These are phyloP conservation scores for Cavia porcellus DNA, from an alignment of 2,113 vertebrate species.

Conservation along the genomic window DNA sequence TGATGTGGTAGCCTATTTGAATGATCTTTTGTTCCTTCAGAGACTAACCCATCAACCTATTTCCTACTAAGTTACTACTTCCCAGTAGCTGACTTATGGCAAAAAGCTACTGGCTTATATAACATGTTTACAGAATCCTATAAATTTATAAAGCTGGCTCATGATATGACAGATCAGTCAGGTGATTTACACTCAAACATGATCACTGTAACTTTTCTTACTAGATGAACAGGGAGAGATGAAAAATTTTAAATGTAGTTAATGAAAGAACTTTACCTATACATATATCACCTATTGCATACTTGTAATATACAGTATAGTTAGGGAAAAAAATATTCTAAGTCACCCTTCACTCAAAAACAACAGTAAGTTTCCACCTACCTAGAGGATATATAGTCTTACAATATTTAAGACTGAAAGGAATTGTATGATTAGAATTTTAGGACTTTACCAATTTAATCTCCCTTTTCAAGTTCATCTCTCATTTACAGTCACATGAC, in stretches of 20 bases:
- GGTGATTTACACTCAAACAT: neutral
- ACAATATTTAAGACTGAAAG: neutral
- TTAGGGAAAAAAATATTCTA: neutral
- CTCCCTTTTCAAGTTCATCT: neutral
- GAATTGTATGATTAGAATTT: slow-evolving; percentile 15
- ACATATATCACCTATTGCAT: neutral
- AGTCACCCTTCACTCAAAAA: neutral
- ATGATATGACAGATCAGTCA: neutral
- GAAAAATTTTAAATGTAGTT: neutral
- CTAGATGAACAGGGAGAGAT: neutral
- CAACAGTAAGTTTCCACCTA: neutral
- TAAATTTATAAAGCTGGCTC: slow-evolving; percentile 31
- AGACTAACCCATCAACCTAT: neutral
- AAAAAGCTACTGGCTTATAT: neutral
- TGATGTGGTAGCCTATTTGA: neutral
- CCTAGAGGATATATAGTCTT: neutral
- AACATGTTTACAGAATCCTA: neutral
- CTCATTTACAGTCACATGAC: neutral
- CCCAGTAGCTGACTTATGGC: neutral
- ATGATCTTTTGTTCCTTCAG: neutral
- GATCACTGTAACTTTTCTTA: slow-evolving; percentile 15
- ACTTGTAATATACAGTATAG: neutral
- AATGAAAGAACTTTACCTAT: neutral
- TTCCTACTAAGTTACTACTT: slow-evolving; percentile 11
- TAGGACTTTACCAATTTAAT: neutral